Conservation (phyloP, 2,797 vertebrate species). For the Rhinella marina region DNA sequence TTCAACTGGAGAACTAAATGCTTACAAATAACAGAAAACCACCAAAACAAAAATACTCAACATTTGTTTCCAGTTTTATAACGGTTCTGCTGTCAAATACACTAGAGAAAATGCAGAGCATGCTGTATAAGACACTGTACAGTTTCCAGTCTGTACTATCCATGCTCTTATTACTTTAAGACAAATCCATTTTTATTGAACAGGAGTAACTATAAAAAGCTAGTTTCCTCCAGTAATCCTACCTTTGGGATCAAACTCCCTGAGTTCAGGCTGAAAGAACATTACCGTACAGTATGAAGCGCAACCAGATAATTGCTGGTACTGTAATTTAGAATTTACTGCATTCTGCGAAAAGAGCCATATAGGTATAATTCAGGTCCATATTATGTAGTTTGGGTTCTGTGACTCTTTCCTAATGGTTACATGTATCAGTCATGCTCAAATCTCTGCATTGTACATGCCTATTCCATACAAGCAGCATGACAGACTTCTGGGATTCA, state of each 20-base stretch:
- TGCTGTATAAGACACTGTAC: neutral
- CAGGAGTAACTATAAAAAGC: conserved; percentile 3
- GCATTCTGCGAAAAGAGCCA: neutral
- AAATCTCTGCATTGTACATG: neutral
- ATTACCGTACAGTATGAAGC: conserved; percentile 15
- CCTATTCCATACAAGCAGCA: neutral
- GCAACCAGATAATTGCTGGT: neutral
- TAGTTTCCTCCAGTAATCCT: conserved; percentile 28
- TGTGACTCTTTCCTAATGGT: neutral
- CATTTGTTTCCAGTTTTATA: neutral
- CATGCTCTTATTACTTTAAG: conserved; percentile 19
- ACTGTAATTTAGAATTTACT: conserved; percentile 13
- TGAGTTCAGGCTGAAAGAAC: neutral
- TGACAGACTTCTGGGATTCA: conserved; percentile 31
- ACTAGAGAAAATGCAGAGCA: neutral
- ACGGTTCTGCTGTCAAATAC: neutral
- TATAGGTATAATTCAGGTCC: neutral
- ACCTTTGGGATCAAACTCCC: neutral
- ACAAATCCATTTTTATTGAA: neutral
- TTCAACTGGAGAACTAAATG: neutral
- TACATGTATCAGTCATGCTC: neutral
- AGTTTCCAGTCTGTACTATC: neutral
- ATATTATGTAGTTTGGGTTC: neutral
- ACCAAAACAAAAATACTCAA: neutral
- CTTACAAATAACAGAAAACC: neutral